Evolutionary conservation across 2,888 invertebrate genomes (phyloP).

Genomic region (Eupithecia exiguata): DNA sequence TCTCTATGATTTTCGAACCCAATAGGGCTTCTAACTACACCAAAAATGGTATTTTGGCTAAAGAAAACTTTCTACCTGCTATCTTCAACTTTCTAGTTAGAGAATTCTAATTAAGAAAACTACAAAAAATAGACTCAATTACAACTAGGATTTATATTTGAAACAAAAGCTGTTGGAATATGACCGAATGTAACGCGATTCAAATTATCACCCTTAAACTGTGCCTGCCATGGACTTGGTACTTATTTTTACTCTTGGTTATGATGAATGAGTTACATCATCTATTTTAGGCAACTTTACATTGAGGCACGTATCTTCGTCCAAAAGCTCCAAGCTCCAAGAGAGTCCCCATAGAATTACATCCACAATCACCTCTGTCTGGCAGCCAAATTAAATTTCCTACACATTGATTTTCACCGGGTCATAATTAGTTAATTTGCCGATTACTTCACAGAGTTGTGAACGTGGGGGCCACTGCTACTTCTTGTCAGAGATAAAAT

Average conservation of each 20-base stretch:
- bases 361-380: conserved; percentile 63
- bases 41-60: not conserved
- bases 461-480: conserved; percentile 57
- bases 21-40: not conserved
- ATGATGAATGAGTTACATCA: too few species aligned
- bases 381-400: conserved; percentile 73
- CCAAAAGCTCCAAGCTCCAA: conserved; percentile 11
- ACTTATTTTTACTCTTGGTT: too few species aligned
- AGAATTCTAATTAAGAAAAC: too few species aligned
- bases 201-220: not conserved
- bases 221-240: too few species aligned
- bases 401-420: conserved; percentile 75
- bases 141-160: too few species aligned
- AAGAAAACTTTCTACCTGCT: too few species aligned
- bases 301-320: not conserved
- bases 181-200: not conserved
- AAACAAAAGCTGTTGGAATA: not conserved
- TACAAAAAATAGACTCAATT: too few species aligned
- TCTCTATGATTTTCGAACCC: not conserved
- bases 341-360: conserved; percentile 54
- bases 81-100: too few species aligned
- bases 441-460: conserved; percentile 73
- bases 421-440: conserved; percentile 75
- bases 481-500: not conserved
- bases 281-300: too few species aligned